Conservation (phyloP, 2,888 invertebrate species). For the Eupithecia insigniata region DNA sequence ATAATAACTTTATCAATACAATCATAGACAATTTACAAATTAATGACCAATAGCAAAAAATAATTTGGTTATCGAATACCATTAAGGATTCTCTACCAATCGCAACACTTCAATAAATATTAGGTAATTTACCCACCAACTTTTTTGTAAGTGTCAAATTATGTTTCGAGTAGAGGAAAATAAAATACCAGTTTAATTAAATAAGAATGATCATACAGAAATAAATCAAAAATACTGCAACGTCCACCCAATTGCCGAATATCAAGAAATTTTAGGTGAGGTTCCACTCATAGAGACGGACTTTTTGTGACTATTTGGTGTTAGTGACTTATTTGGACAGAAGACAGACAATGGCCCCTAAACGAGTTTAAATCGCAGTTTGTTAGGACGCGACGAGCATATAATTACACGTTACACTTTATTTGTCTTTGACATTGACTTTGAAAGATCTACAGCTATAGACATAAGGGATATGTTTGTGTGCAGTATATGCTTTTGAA, state of each 20-base stretch:
- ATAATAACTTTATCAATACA: not conserved
- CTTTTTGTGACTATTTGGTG: slow-evolving; percentile 27
- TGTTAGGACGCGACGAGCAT: slow-evolving; percentile 73
- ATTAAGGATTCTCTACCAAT: slow-evolving; percentile 18
- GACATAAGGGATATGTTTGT: slow-evolving; percentile 32
- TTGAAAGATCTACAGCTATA: slow-evolving; percentile 38
- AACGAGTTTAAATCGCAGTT: slow-evolving; percentile 77
- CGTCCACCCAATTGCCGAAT: slow-evolving; percentile 41
- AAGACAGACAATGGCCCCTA: slow-evolving; percentile 67
- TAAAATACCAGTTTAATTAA: slow-evolving; percentile 38
- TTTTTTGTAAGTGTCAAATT: not conserved
- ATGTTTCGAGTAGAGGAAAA: not conserved
- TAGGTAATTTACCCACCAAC: slow-evolving; percentile 8
- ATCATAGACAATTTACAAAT: slow-evolving; percentile 4
- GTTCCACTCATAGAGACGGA: slow-evolving; percentile 32
- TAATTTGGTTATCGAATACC: slow-evolving; percentile 22
- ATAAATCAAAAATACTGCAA: slow-evolving; percentile 38
- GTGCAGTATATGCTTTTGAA: slow-evolving; percentile 10
- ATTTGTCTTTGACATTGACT: slow-evolving; percentile 33
- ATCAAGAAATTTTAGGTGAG: slow-evolving; percentile 39
- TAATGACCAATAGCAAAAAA: slow-evolving; percentile 19
- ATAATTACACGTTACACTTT: slow-evolving; percentile 61
- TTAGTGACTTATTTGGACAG: slow-evolving; percentile 54
- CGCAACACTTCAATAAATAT: slow-evolving; percentile 10
- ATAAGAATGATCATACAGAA: slow-evolving; percentile 32